Conservation (phyloP, 2,888 invertebrate species). For the Hyalella azteca region DNA sequence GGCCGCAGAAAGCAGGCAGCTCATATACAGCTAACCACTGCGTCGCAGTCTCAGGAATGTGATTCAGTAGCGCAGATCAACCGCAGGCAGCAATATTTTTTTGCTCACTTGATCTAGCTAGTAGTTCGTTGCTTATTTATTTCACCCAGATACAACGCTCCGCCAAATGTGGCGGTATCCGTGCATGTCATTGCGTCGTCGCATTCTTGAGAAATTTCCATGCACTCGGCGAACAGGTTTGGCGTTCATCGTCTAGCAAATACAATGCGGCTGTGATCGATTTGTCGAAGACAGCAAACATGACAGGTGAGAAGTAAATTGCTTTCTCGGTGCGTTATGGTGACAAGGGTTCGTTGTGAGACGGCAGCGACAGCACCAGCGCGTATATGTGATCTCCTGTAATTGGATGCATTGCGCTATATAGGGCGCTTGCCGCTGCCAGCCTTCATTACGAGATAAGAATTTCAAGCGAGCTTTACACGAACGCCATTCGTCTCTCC, state of each 20-base stretch:
- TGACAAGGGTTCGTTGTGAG: slow-evolving; percentile 12
- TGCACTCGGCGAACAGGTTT: slow-evolving; percentile 23
- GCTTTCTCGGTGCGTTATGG: slow-evolving; percentile 26
- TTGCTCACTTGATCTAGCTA: neutral
- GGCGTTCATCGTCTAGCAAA: slow-evolving; percentile 8
- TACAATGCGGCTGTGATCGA: slow-evolving; percentile 24
- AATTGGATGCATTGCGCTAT: neutral
- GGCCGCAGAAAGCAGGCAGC: no score
- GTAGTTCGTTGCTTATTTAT: neutral
- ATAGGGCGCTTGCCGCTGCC: neutral
- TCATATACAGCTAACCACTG: no score
- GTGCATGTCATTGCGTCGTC: neutral
- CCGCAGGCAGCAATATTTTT: neutral
- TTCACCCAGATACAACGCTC: neutral
- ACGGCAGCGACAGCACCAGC: neutral
- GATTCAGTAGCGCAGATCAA: slow-evolving; percentile 11
- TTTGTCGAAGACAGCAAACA: slow-evolving; percentile 24
- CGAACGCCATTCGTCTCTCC: slow-evolving; percentile 22
- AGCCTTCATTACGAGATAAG: slow-evolving; percentile 32
- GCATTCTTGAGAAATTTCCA: slow-evolving; percentile 19
- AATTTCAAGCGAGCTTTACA: neutral
- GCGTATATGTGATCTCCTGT: neutral
- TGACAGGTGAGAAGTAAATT: slow-evolving; percentile 33
- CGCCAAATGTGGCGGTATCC: no score
- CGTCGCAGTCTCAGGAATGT: slow-evolving; percentile 13